A percentile compares a stretch with the other conserved stretches of the same genome.
phyloP scores from a whole-genome alignment of 2,797 vertebrate species.

The Aeoliscus strigatus region DNA sequence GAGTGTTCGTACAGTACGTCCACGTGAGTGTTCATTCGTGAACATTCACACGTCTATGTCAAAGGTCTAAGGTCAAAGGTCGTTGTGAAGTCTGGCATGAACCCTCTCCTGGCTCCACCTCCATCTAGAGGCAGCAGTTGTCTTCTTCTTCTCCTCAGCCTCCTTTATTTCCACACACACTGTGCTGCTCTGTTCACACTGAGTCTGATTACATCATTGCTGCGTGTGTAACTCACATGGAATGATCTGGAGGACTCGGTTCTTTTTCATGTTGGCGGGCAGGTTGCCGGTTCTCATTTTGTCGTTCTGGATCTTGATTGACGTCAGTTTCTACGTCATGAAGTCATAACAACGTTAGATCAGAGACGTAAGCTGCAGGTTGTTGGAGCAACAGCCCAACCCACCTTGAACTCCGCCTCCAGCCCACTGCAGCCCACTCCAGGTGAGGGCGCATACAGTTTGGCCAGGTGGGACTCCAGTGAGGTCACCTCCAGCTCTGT shows the following conservation, averaged over 20 bases:
- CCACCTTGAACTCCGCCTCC: slow-evolving; percentile 93
- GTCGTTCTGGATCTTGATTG: slow-evolving; percentile 97
- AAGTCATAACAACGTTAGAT: slow-evolving; percentile 7
- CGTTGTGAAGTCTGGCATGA: too few relatives aligned
- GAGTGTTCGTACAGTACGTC: too few relatives aligned
- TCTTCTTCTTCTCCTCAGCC: too few relatives aligned
- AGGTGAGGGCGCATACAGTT: slow-evolving; percentile 75
- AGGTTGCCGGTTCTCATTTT: slow-evolving; percentile 96
- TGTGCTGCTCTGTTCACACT: neutral
- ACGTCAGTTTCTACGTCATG: slow-evolving; percentile 88
- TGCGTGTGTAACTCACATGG: slow-evolving; percentile 81
- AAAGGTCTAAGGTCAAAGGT: too few relatives aligned
- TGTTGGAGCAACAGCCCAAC: too few relatives aligned
- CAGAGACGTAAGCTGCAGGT: too few relatives aligned
- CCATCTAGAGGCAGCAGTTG: too few relatives aligned
- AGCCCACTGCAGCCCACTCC: slow-evolving; percentile 83
- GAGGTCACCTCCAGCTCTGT: slow-evolving; percentile 95
- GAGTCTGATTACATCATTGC: too few relatives aligned
- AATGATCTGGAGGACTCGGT: slow-evolving; percentile 96
- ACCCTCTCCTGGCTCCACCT: too few relatives aligned
- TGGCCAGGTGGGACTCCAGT: slow-evolving; percentile 90
- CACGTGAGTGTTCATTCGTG: too few relatives aligned
- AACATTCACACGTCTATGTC: too few relatives aligned
- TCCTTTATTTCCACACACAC: neutral
- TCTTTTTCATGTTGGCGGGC: slow-evolving; percentile 98